Percentiles rank a stretch among this genome's conserved stretches.
phyloP scores from a whole-genome alignment of 1,140 invertebrate species.

The Neodiprion fabricii region DNA sequence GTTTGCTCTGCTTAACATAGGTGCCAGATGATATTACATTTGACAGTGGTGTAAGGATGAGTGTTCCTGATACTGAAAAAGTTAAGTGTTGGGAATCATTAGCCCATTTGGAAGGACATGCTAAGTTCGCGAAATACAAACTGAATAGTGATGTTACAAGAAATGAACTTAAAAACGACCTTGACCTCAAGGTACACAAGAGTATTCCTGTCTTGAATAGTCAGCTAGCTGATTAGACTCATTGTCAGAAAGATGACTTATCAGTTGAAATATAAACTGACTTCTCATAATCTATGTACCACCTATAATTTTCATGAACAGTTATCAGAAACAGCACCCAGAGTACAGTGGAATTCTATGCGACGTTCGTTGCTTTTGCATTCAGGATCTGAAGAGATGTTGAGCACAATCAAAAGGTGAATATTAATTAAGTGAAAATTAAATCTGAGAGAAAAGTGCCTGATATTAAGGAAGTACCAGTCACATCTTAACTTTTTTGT shows the following conservation, averaged over 20 bases:
- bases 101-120: slow-evolving; percentile 37
- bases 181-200: slow-evolving; percentile 37
- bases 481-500: slow-evolving; percentile 7
- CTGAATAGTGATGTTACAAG: slow-evolving; percentile 31
- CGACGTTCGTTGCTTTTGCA: slow-evolving; percentile 29
- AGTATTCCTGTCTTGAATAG: no score
- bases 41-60: slow-evolving; percentile 34
- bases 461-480: slow-evolving; percentile 9
- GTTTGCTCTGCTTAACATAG: slow-evolving; percentile 23
- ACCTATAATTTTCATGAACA: slow-evolving; percentile 25
- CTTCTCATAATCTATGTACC: background rate
- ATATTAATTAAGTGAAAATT: background rate
- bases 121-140: slow-evolving; percentile 40
- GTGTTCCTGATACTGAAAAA: slow-evolving; percentile 33
- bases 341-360: slow-evolving; percentile 48
- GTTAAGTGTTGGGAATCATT: slow-evolving; percentile 40
- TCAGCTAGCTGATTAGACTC: background rate
- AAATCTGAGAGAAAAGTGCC: background rate
- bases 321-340: slow-evolving; percentile 24
- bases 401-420: slow-evolving; percentile 38
- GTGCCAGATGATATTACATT: slow-evolving; percentile 32
- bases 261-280: background rate
- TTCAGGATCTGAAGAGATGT: slow-evolving; percentile 25
- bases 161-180: slow-evolving; percentile 27
- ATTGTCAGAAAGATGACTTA: background rate